phyloP scores from a whole-genome alignment of 1,140 invertebrate species.

The Dinothrombium tinctorium region DNA sequence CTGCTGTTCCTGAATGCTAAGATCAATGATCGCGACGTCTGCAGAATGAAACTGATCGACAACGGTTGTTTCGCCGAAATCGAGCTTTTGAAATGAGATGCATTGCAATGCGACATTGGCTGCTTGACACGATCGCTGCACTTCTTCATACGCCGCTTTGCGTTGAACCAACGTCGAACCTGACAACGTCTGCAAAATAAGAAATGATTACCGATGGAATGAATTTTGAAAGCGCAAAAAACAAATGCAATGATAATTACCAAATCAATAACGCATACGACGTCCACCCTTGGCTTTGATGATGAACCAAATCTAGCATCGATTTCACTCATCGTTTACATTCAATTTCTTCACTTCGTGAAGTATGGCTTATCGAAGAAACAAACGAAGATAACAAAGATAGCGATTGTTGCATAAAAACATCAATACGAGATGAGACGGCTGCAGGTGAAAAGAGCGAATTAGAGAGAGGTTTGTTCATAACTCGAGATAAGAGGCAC shows the following conservation, averaged over 20 bases:
- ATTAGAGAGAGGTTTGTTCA: too few relatives aligned
- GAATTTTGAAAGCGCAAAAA: neutral
- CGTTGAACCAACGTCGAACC: slow-evolving; percentile 5
- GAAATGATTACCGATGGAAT: neutral
- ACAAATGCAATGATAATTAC: slow-evolving; percentile 19
- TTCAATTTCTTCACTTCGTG: too few relatives aligned
- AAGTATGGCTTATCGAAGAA: too few relatives aligned
- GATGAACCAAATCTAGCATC: too few relatives aligned
- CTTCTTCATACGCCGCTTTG: slow-evolving; percentile 16
- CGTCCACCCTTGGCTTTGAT: slow-evolving; percentile 38
- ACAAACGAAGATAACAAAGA: too few relatives aligned
- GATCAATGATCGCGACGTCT: slow-evolving; percentile 86
- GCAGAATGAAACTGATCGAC: slow-evolving; percentile 61
- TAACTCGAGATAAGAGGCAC: too few relatives aligned
- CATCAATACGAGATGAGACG: too few relatives aligned
- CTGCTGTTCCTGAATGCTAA: slow-evolving; percentile 69
- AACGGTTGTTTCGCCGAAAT: slow-evolving; percentile 33
- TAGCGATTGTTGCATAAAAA: too few relatives aligned
- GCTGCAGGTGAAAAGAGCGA: too few relatives aligned
- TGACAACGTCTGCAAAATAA: neutral
- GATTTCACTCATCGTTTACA: too few relatives aligned
- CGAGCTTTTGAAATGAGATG: slow-evolving; percentile 27
- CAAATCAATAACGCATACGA: slow-evolving; percentile 68
- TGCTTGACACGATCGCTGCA: slow-evolving; percentile 46
- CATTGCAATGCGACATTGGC: slow-evolving; percentile 55